Conservation (phyloP, 2,113 vertebrate species). For the Percopsis transmontana region DNA sequence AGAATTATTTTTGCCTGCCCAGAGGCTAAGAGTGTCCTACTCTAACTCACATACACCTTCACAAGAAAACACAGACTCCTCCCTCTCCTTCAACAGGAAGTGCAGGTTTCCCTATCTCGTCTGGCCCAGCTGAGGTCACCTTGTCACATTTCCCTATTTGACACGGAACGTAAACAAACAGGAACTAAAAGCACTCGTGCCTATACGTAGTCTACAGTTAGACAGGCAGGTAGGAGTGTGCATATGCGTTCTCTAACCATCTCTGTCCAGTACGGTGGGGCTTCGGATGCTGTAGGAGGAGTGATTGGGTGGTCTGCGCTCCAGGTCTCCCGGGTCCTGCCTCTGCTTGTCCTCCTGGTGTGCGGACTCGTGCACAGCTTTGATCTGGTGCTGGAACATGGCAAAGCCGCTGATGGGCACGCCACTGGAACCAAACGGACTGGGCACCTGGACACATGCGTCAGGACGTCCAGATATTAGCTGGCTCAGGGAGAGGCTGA, state of each 20-base stretch:
- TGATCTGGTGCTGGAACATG: constrained; percentile 94
- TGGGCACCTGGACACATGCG: constrained; percentile 62
- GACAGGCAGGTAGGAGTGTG: not conserved
- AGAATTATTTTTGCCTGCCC: constrained; percentile 23
- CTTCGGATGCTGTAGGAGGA: constrained; percentile 83
- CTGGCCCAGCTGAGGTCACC: constrained; percentile 13
- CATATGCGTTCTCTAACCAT: constrained; percentile 77
- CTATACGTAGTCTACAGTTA: constrained; percentile 40
- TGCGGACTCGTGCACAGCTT: constrained; percentile 89
- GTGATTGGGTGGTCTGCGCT: constrained; percentile 79
- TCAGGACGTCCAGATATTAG: not conserved
- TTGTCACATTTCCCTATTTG: constrained; percentile 4
- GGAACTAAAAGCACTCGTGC: constrained; percentile 22
- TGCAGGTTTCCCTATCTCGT: not conserved
- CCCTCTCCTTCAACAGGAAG: not conserved
- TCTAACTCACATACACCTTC: constrained; percentile 10
- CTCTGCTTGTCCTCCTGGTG: constrained; percentile 93
- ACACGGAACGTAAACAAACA: constrained; percentile 31
- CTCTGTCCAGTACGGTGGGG: constrained; percentile 86
- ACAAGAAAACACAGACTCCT: constrained; percentile 3
- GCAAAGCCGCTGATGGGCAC: constrained; percentile 87
- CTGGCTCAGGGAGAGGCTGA: not conserved
- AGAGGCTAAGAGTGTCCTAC: constrained; percentile 13
- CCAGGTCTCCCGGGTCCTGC: constrained; percentile 87
- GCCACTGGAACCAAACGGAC: constrained; percentile 81